These are phyloP conservation scores for Acromyrmex heyeri DNA, from an alignment of 1,140 invertebrate genomes.

Conservation along the genomic window DNA sequence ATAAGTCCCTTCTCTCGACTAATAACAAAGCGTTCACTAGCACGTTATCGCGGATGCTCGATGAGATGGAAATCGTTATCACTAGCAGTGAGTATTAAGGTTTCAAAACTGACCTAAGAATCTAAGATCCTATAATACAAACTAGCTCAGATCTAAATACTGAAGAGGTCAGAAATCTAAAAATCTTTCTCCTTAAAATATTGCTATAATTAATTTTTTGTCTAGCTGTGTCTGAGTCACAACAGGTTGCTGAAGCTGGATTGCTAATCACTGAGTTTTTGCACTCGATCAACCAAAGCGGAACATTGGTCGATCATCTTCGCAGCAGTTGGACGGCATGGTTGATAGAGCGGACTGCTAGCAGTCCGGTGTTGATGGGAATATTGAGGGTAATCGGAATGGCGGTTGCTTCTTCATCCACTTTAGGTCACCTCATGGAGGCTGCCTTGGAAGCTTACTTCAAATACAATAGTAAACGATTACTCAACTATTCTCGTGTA, in stretches of 20 bases:
- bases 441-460: constrained; percentile 86
- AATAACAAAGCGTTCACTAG: constrained; percentile 87
- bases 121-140: neutral
- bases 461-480: constrained; percentile 82
- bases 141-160: neutral
- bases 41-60: constrained; percentile 87
- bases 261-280: constrained; percentile 86
- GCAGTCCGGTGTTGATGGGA: constrained; percentile 85
- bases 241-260: constrained; percentile 87
- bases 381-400: constrained; percentile 85
- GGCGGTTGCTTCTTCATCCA: constrained; percentile 83
- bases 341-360: constrained; percentile 84
- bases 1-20: constrained; percentile 86
- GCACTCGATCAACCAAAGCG: constrained; percentile 85
- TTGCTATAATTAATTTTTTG: constrained; percentile 53
- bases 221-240: constrained; percentile 85
- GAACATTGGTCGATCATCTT: constrained; percentile 81
- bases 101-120: neutral
- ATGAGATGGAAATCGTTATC: constrained; percentile 88
- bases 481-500: neutral
- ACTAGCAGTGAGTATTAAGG: constrained; percentile 85
- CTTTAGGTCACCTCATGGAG: constrained; percentile 86
- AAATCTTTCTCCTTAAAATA: neutral
- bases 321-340: constrained; percentile 82
- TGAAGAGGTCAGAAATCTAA: neutral